Conservation (phyloP, 37 sponge, comb jelly and placozoan species). For the Halisarca cf. caerulea region DNA sequence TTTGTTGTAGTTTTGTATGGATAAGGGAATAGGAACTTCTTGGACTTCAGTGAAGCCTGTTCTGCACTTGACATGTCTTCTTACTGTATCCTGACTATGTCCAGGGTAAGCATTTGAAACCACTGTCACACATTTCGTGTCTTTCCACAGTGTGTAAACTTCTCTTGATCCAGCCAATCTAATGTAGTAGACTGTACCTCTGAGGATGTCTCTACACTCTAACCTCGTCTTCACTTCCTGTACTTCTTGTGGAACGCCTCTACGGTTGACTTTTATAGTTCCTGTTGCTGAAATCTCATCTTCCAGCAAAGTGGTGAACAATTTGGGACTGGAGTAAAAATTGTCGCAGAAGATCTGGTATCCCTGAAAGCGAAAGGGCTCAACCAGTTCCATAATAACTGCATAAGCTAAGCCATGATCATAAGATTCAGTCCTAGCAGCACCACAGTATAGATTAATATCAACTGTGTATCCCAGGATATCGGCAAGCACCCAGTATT, state of each 20-base stretch:
- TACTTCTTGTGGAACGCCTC: background rate
- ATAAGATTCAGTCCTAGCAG: background rate
- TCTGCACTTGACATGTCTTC: background rate
- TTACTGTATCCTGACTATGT: background rate
- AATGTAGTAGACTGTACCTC: conserved; percentile 1
- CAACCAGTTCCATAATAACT: background rate
- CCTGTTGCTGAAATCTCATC: background rate
- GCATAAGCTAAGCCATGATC: background rate
- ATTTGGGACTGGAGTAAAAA: background rate
- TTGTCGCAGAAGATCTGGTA: conserved; percentile 4
- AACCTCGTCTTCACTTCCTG: background rate
- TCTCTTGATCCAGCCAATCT: background rate
- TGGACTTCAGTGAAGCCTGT: background rate
- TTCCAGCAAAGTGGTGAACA: background rate
- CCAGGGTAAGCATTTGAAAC: background rate
- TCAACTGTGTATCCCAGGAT: background rate
- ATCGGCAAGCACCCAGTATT: conserved; percentile 14
- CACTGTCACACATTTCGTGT: background rate
- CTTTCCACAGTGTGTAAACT: background rate
- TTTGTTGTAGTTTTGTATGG: conserved; percentile 30
- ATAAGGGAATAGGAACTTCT: background rate
- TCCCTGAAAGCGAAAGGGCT: background rate
- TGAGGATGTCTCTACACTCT: background rate
- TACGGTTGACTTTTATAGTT: background rate
- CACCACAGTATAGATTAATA: background rate